Percentiles rank a stretch among this genome's conserved stretches.
phyloP scores from a whole-genome alignment of 2,888 invertebrate genomes.

The Thymelicus lineola region DNA sequence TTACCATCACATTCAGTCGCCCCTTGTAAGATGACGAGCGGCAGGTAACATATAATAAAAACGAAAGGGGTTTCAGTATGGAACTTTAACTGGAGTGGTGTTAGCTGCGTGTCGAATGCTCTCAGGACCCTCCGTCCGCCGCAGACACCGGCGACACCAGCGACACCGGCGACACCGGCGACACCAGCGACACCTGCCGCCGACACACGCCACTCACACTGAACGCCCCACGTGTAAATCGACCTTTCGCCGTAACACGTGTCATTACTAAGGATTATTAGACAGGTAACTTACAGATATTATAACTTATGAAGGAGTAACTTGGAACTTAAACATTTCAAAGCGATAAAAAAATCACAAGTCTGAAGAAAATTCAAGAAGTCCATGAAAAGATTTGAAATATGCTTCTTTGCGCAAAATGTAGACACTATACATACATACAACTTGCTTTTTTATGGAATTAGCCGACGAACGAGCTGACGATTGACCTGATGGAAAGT shows the following conservation, averaged over 20 bases:
- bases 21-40: background rate
- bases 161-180: background rate
- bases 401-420: no score
- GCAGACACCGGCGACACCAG: no score
- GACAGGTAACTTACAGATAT: background rate
- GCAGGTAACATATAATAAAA: constrained; percentile 15
- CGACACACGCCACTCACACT: constrained; percentile 19
- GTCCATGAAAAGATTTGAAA: no score
- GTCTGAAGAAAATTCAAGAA: no score
- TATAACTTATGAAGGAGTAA: no score
- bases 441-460: no score
- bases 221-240: constrained; percentile 9
- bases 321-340: no score
- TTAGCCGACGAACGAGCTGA: no score
- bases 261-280: background rate
- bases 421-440: no score
- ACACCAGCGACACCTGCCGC: constrained; percentile 3
- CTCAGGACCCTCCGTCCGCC: constrained; percentile 13
- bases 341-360: no score
- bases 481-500: no score
- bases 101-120: constrained; percentile 16
- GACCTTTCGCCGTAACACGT: background rate
- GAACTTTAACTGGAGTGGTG: constrained; percentile 20
- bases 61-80: constrained; percentile 13
- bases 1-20: background rate